Evolutionary conservation across 1,140 invertebrate genomes (phyloP), one percentile per base, ranked within the genome.

Genomic region (Bombus terrestris): DNA sequence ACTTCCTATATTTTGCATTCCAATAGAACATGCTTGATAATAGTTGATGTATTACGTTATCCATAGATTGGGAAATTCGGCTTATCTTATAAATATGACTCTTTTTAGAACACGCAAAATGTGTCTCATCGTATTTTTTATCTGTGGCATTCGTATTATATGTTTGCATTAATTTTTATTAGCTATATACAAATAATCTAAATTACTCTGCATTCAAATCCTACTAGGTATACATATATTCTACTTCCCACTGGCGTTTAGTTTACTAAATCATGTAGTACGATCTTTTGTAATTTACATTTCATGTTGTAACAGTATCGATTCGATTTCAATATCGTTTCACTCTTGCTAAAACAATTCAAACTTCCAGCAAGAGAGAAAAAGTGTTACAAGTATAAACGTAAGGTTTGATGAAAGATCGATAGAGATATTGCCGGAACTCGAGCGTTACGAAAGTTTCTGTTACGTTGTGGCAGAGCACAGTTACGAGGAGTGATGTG

Each of bases 401-500:
- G 82, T 71, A 68, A 79, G 62, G 47, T n/a, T 79, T 71, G 82
- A 84, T 68, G 82, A 84, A 84, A 84, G 82, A 84, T 84, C 82
- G 82, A 84, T 79, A 71, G 82, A 84, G 79, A 25, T 57, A 79
- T 84, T 84, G 82, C 47, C 82, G 75, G 82, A 78, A 84, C 75
- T 59, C 53, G 66, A 71, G 47, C n/a, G 66, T 84, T 84, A 71
- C 82, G 82, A 84, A 84, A 84, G 82, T 79, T 71, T 84, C 75
- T 79, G 82, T 71, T 68, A 84, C 82, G 57, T 43, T 53, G 75
- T 84, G 57, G 69, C 66, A 10, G 75, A 43, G 75, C 66, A 71
- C 39, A 35, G 75, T 84, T 71, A 71, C 66, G 71, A 32, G n/a
- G 39, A 83, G 35, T 66, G 57, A 84, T 84, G 82, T 71, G 76